Evolutionary conservation across 2,888 invertebrate species (phyloP).

Genomic region (Xestobium rufovillosum): DNA sequence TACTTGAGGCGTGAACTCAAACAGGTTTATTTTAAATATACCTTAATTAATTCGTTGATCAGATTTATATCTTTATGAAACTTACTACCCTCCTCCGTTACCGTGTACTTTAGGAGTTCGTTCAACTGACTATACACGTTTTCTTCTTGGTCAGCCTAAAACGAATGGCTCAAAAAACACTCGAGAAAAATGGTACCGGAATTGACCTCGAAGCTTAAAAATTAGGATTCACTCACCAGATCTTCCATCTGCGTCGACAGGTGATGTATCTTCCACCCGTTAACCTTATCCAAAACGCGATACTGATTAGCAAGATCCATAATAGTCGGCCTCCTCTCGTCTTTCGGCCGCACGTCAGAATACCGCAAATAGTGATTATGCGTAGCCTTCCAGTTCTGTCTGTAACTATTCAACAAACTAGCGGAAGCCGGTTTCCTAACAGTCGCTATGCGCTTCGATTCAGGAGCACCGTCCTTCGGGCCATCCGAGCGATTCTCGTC

Average conservation of each 20-base stretch:
- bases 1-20: too few species aligned
- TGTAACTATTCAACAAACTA: conserved; percentile 55
- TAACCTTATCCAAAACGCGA: conserved; percentile 77
- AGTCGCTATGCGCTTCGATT: conserved; percentile 25
- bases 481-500: conserved; percentile 38
- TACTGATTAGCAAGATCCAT: conserved; percentile 85
- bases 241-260: conserved; percentile 90
- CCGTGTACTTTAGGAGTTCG: conserved; percentile 39
- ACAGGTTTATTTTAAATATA: conserved; percentile 29
- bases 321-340: conserved; percentile 78
- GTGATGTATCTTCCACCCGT: conserved; percentile 93
- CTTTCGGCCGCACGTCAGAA: conserved; percentile 79
- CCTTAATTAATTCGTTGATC: conserved; percentile 57
- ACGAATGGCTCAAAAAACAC: conserved; percentile 15
- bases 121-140: conserved; percentile 42
- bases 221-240: conserved; percentile 54
- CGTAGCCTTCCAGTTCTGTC: conserved; percentile 62
- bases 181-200: neutral
- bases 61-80: conserved; percentile 40
- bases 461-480: conserved; percentile 37
- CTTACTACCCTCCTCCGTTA: conserved; percentile 37
- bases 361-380: conserved; percentile 68
- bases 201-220: neutral
- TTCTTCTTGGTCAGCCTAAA: conserved; percentile 49
- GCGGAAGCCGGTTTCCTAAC: conserved; percentile 41